phyloP scores from a whole-genome alignment of 2,797 vertebrate genomes.

The Hippopotamyrus pictus region DNA sequence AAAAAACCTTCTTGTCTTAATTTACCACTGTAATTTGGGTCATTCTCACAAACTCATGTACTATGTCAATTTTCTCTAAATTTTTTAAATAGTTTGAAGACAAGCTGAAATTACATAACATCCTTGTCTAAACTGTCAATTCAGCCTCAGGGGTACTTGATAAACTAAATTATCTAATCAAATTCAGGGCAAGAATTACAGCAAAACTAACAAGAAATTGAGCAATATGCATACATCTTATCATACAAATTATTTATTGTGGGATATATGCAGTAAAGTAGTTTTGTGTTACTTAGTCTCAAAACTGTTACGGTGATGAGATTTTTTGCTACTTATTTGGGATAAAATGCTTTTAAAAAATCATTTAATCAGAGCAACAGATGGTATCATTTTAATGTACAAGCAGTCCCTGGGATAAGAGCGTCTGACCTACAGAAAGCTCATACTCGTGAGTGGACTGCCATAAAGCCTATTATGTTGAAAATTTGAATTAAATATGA shows the following conservation, averaged over 20 bases:
- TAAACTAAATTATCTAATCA: neutral
- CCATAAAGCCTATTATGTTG: neutral
- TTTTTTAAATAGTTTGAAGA: neutral
- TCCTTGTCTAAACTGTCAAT: neutral
- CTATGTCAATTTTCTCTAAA: neutral
- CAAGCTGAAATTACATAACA: neutral
- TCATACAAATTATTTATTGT: neutral
- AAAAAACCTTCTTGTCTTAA: neutral
- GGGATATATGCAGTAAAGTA: neutral
- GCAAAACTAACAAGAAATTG: neutral
- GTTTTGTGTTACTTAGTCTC: neutral
- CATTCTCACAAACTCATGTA: neutral
- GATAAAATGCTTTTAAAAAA: neutral
- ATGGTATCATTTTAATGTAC: neutral
- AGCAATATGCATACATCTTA: neutral
- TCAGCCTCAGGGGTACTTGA: neutral
- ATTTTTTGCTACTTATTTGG: neutral
- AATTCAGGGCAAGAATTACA: neutral
- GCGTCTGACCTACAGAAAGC: neutral
- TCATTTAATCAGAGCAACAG: neutral
- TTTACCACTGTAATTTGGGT: neutral
- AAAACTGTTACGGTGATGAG: neutral
- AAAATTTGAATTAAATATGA: neutral
- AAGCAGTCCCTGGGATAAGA: neutral
- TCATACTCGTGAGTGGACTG: neutral